Conservation (phyloP, 2,888 invertebrate genomes). For the Horisme vitalbata region DNA sequence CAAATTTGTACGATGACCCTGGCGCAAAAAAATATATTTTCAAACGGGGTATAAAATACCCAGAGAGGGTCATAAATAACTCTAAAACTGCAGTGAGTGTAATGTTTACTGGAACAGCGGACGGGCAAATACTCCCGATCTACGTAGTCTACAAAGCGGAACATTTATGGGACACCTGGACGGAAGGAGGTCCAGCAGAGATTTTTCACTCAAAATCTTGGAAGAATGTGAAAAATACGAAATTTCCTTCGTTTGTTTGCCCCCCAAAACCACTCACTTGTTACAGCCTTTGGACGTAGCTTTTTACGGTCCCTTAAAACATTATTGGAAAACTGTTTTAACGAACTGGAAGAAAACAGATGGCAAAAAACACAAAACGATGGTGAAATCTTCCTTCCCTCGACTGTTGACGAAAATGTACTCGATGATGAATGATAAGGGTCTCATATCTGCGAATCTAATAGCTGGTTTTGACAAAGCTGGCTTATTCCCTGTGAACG, state of each 20-base stretch:
- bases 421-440: no score
- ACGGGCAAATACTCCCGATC: slow-evolving; percentile 35
- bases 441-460: not conserved
- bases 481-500: not conserved
- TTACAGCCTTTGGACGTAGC: slow-evolving; percentile 18
- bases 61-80: slow-evolving; percentile 42
- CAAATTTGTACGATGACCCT: slow-evolving; percentile 4
- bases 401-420: not conserved
- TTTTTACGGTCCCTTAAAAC: slow-evolving; percentile 14
- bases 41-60: slow-evolving; percentile 43
- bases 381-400: not conserved
- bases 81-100: slow-evolving; percentile 43
- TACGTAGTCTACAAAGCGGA: slow-evolving; percentile 59
- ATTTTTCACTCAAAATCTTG: slow-evolving; percentile 1
- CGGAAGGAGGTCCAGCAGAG: slow-evolving; percentile 46
- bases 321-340: slow-evolving; percentile 8
- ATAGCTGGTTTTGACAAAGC: not conserved
- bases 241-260: slow-evolving; percentile 13
- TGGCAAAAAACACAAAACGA: not conserved
- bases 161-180: slow-evolving; percentile 51
- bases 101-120: slow-evolving; percentile 51
- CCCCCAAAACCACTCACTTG: slow-evolving; percentile 16
- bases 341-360: not conserved
- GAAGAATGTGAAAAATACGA: slow-evolving; percentile 4
- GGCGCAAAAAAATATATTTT: slow-evolving; percentile 5